These are phyloP conservation scores for Dermolepida albohirtum DNA, from an alignment of 2,888 invertebrate genomes.

Conservation along the genomic window DNA sequence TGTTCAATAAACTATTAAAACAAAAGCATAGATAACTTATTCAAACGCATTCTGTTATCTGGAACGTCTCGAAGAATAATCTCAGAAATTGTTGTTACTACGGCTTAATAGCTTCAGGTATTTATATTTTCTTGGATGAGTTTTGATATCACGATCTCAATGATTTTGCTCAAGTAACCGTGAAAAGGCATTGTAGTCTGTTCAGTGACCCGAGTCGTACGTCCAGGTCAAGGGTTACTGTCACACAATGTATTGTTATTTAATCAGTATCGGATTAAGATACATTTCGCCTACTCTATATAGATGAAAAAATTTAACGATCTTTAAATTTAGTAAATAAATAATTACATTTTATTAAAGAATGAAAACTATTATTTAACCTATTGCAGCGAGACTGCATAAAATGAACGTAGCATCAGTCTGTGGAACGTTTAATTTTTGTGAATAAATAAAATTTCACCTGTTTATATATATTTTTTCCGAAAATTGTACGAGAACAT, in stretches of 20 bases:
- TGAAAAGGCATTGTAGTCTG: slow-evolving; percentile 55
- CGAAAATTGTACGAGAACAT: too few species aligned
- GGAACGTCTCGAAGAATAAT: slow-evolving; percentile 15
- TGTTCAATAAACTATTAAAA: slow-evolving; percentile 34
- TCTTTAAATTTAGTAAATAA: too few species aligned
- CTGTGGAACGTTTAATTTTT: too few species aligned
- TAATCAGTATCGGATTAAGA: too few species aligned
- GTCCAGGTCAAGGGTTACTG: slow-evolving; percentile 54
- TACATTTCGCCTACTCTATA: too few species aligned
- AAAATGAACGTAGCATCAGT: too few species aligned
- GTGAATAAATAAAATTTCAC: too few species aligned
- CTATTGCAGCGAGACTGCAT: too few species aligned
- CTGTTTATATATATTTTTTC: too few species aligned
- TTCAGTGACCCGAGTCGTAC: slow-evolving; percentile 52
- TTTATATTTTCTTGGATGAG: slow-evolving; percentile 38
- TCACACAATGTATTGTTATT: slow-evolving; percentile 44
- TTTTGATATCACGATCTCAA: slow-evolving; percentile 50
- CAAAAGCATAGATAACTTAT: slow-evolving; percentile 28
- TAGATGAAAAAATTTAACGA: too few species aligned
- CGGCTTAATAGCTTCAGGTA: slow-evolving; percentile 37
- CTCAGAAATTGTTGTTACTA: slow-evolving; percentile 25
- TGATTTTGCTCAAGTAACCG: slow-evolving; percentile 53
- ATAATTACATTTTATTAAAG: too few species aligned
- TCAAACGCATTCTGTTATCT: slow-evolving; percentile 33
- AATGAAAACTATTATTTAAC: too few species aligned